phyloP scores from a whole-genome alignment of 2,888 invertebrate genomes.

The Lasioglossum lativentre region DNA sequence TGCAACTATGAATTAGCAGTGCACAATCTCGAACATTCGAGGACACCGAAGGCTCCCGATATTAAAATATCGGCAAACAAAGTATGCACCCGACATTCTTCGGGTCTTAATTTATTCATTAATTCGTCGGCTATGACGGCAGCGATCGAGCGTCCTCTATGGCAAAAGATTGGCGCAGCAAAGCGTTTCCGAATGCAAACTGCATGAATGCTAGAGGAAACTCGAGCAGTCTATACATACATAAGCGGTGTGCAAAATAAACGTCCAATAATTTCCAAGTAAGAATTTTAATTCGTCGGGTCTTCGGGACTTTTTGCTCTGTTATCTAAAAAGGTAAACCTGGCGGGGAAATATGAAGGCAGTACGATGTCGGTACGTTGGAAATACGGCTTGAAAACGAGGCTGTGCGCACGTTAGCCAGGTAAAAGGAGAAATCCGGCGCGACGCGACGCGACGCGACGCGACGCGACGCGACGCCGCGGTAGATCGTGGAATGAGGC shows the following conservation, averaged over 20 bases:
- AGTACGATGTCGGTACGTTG: background rate
- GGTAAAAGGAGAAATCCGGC: slow-evolving; percentile 32
- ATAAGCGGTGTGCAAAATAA: background rate
- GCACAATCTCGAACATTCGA: background rate
- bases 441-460: background rate
- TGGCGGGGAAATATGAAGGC: background rate
- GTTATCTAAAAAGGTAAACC: no score
- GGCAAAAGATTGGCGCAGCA: background rate
- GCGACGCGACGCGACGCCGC: background rate
- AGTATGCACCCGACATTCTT: background rate
- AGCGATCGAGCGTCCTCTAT: background rate
- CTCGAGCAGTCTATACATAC: background rate
- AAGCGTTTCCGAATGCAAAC: background rate
- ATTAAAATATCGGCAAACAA: slow-evolving; percentile 9
- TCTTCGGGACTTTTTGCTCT: no score
- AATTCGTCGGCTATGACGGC: background rate
- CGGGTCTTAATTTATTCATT: slow-evolving; percentile 1
- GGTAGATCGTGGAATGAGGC: slow-evolving; percentile 24
- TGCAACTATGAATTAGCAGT: no score
- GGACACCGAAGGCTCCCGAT: background rate
- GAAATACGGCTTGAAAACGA: background rate
- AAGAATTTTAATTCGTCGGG: no score
- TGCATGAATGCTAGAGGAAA: background rate
- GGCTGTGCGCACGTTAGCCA: background rate
- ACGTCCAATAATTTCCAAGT: background rate